These are phyloP conservation scores for Phataginus tetradactyla DNA, from an alignment of 2,797 vertebrate genomes.

Conservation along the genomic window DNA sequence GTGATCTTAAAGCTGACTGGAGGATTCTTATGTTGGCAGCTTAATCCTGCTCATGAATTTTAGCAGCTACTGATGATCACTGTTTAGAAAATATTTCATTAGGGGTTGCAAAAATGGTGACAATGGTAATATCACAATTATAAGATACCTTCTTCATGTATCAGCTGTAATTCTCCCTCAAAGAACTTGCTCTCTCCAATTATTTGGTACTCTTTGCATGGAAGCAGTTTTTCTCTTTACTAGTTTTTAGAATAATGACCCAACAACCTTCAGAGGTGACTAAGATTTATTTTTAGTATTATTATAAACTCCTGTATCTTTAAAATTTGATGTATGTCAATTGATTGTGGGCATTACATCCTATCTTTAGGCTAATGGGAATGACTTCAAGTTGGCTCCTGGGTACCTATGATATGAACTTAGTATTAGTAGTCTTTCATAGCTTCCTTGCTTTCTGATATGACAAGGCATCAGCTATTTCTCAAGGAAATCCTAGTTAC, in stretches of 20 bases:
- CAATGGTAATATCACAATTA: background rate
- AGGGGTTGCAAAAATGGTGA: background rate
- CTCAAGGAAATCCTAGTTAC: background rate
- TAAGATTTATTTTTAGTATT: slow-evolving; percentile 44
- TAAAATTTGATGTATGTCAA: background rate
- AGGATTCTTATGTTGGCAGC: background rate
- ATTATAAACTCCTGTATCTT: background rate
- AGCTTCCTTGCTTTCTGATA: background rate
- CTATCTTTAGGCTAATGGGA: background rate
- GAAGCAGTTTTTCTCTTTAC: background rate
- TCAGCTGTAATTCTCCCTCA: background rate
- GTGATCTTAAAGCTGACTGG: background rate
- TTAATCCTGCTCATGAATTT: slow-evolving; percentile 8
- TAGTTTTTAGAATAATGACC: slow-evolving; percentile 13
- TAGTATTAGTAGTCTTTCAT: background rate
- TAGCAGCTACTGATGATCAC: background rate
- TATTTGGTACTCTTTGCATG: slow-evolving; percentile 2
- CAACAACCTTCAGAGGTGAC: slow-evolving; percentile 18
- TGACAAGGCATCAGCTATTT: background rate
- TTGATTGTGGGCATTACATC: background rate
- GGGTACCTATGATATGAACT: background rate
- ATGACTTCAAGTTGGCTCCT: background rate
- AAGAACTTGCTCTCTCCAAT: slow-evolving; percentile 38
- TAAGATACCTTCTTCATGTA: background rate
- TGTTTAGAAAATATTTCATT: slow-evolving; percentile 17